Percentiles rank a stretch among this genome's conserved stretches.
Conservation (phyloP, 2,797 vertebrate genomes). For the Antennarius maculatus region DNA sequence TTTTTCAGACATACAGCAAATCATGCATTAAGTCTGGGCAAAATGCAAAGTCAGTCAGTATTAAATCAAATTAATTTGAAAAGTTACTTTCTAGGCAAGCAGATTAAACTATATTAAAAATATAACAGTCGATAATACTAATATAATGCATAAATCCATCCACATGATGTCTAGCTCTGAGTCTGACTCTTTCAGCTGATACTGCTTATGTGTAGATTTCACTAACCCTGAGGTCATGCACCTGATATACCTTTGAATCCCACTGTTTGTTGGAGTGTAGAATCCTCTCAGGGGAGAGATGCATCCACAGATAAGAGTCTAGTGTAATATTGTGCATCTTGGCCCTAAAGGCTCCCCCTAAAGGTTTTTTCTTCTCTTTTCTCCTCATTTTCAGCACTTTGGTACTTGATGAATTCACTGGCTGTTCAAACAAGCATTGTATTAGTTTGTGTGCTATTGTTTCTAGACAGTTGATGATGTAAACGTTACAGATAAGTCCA, state of each 20-base stretch:
- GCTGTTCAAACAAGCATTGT: slow-evolving; percentile 38
- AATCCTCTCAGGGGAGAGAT: slow-evolving; percentile 75
- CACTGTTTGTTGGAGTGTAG: slow-evolving; percentile 75
- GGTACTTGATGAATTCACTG: slow-evolving; percentile 41
- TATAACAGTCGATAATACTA: too few species aligned
- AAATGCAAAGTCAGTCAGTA: slow-evolving; percentile 47
- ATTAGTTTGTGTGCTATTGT: slow-evolving; percentile 35
- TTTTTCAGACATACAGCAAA: slow-evolving; percentile 56
- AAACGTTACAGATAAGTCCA: slow-evolving; percentile 27
- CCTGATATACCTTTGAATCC: slow-evolving; percentile 83
- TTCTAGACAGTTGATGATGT: slow-evolving; percentile 23
- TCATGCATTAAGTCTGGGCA: slow-evolving; percentile 42
- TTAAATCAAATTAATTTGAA: slow-evolving; percentile 43
- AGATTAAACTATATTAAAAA: too few species aligned
- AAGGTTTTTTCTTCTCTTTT: slow-evolving; percentile 32
- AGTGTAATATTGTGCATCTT: slow-evolving; percentile 76
- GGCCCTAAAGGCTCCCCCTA: slow-evolving; percentile 70
- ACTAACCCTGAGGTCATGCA: slow-evolving; percentile 79
- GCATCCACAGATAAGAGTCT: slow-evolving; percentile 79
- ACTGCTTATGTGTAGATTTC: slow-evolving; percentile 70
- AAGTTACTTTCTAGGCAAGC: slow-evolving; percentile 12
- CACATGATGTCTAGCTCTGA: slow-evolving; percentile 44
- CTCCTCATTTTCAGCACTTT: slow-evolving; percentile 68
- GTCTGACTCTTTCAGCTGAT: slow-evolving; percentile 52
- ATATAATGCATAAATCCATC: not conserved